A percentile compares a stretch with the other conserved stretches of the same genome.
These are phyloP conservation scores for Xyliphius kryptos DNA, from an alignment of 2,113 vertebrate species.

Conservation along the genomic window DNA sequence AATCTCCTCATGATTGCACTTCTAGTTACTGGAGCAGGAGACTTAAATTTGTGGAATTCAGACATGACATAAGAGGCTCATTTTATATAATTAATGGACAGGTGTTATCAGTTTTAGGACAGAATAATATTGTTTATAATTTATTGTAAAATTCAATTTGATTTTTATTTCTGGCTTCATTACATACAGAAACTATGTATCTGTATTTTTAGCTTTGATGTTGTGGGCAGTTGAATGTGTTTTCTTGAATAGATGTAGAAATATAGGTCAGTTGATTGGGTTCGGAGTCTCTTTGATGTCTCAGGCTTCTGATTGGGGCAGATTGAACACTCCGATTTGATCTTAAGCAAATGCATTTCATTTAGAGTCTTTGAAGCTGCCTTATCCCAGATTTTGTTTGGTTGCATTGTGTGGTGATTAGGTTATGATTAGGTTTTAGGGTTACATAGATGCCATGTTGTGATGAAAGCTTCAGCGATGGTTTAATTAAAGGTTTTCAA, in stretches of 20 bases:
- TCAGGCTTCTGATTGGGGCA: background rate
- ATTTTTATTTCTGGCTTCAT: too few species aligned
- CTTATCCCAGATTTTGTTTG: background rate
- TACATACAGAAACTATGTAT: too few species aligned
- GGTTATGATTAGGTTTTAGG: background rate
- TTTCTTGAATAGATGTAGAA: background rate
- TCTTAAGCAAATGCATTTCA: background rate
- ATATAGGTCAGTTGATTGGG: background rate
- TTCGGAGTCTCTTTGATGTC: background rate
- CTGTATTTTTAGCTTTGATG: too few species aligned
- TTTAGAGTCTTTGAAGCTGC: conserved; percentile 4
- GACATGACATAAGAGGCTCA: too few species aligned
- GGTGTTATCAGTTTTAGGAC: too few species aligned
- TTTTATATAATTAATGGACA: too few species aligned
- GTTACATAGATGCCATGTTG: background rate
- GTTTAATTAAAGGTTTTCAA: conserved; percentile 12
- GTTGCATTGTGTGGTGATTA: background rate
- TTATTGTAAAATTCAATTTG: too few species aligned
- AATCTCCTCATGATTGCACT: too few species aligned
- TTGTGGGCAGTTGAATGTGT: too few species aligned
- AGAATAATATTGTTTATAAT: too few species aligned
- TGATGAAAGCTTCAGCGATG: conserved; percentile 4
- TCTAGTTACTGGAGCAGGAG: too few species aligned
- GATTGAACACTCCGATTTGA: background rate
- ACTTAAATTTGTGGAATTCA: too few species aligned